Evolutionary conservation across 2,113 vertebrate species (phyloP).

Genomic region (Notiomystis cincta): DNA sequence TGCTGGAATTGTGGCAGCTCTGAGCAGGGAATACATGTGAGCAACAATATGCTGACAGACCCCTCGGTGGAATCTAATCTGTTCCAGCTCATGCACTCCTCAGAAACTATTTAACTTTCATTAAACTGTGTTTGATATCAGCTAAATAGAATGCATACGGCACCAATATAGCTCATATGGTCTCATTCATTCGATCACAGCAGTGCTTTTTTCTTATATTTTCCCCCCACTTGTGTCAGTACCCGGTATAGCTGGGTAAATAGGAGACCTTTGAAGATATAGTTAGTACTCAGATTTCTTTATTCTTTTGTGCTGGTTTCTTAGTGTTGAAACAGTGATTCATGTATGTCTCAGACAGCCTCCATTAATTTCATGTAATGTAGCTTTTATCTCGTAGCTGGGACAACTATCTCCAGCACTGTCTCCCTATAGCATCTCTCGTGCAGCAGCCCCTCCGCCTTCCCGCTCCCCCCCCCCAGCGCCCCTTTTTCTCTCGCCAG

Average conservation of each 20-base stretch:
- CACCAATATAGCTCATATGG: constrained; percentile 87
- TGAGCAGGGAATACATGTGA: constrained; percentile 83
- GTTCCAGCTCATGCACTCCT: constrained; percentile 88
- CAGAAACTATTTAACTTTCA: constrained; percentile 93
- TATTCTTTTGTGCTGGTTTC: constrained; percentile 88
- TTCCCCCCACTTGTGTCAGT: constrained; percentile 79
- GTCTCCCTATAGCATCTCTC: constrained; percentile 69
- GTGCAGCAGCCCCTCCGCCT: neutral
- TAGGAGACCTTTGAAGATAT: constrained; percentile 91
- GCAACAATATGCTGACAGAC: constrained; percentile 88
- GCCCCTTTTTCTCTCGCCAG: constrained; percentile 32
- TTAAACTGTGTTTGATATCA: constrained; percentile 94
- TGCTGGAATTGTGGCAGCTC: constrained; percentile 84
- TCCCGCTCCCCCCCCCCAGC: neutral
- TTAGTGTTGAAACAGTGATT: constrained; percentile 92
- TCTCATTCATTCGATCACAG: constrained; percentile 85
- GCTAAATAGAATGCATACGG: constrained; percentile 87
- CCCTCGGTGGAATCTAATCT: constrained; percentile 90
- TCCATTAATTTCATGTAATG: constrained; percentile 98
- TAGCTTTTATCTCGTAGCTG: constrained; percentile 94
- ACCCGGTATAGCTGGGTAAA: constrained; percentile 86
- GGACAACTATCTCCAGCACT: constrained; percentile 82
- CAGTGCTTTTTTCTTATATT: constrained; percentile 78
- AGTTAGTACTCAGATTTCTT: constrained; percentile 89
- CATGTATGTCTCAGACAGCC: constrained; percentile 92